Evolutionary conservation across 2,113 vertebrate species (phyloP), one percentile per base, ranked within the genome.

Genomic region (Mus spicilegus): DNA sequence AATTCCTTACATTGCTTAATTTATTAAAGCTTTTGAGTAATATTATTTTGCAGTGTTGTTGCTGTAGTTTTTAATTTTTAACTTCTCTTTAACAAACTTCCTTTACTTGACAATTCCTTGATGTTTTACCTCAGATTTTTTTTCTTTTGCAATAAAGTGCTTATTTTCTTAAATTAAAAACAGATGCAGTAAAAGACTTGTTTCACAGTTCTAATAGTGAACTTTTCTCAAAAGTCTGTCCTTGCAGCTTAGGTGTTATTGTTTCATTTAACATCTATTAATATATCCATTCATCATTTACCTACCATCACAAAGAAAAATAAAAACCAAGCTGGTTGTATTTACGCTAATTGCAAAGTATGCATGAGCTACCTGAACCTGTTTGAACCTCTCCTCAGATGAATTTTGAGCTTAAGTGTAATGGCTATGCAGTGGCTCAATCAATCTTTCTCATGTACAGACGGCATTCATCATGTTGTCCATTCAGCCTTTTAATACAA

Each of bases 41-140:
- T 11, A 49, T 67, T 85, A 67, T 69, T 86, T 51, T 73, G 28
- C 8, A 69, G 1, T 76, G 7, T 63, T 14, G 3, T 33, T 91
- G 80, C 24, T 56, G 1, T 12, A 58, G 63, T 72, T 90, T 87
- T 85, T 70, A 75, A 89, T 89, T 91, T 96, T 82, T 90, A 70
- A 3, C 26, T 69, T 77, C 5, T 30, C 81, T 13, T 92, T 56
- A 67, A 63, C 56, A 58, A 87, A 26, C 19, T 17, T 80, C 3
- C 13, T 90, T 90, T 33, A 61, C 20, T 84, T 88, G 46, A 75
- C 30, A 92, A 42, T 93, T 12, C 46, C 61, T 75, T 91, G 30
- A 26, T 56, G 58, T 85, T 54, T 70, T 51, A 1, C 76, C 14
- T 93, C 12, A 56, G 22, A 36, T 70, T 89, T 56, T 89, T 56